Evolutionary conservation across 2,888 invertebrate genomes (phyloP).

Genomic region (Platycheirus rosarum): DNA sequence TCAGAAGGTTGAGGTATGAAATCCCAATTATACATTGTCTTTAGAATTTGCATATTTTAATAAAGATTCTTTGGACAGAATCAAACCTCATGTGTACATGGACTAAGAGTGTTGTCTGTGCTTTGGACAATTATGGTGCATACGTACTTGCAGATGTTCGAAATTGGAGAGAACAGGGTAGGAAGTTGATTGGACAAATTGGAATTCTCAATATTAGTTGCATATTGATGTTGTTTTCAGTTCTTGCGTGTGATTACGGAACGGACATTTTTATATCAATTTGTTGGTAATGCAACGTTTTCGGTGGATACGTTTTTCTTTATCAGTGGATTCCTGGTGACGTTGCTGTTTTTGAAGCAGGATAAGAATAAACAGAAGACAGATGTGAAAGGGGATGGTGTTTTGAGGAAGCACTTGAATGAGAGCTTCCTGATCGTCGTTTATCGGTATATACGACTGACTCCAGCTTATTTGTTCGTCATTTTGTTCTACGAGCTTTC

Average conservation of each 20-base stretch:
- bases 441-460: slow-evolving; percentile 88
- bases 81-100: slow-evolving; percentile 89
- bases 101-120: slow-evolving; percentile 90
- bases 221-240: slow-evolving; percentile 81
- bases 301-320: slow-evolving; percentile 95
- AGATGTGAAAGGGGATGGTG: slow-evolving; percentile 77
- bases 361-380: slow-evolving; percentile 80
- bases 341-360: slow-evolving; percentile 87
- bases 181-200: slow-evolving; percentile 8
- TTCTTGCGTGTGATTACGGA: slow-evolving; percentile 88
- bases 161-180: slow-evolving; percentile 87
- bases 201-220: too few species aligned
- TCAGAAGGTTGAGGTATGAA: slow-evolving; percentile 81
- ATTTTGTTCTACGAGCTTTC: slow-evolving; percentile 89
- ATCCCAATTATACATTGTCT: neutral
- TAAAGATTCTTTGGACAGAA: slow-evolving; percentile 82
- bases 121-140: slow-evolving; percentile 93
- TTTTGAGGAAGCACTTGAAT: slow-evolving; percentile 75
- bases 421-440: slow-evolving; percentile 81
- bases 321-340: slow-evolving; percentile 91
- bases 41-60: slow-evolving; percentile 48
- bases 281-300: slow-evolving; percentile 92
- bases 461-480: slow-evolving; percentile 91
- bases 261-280: slow-evolving; percentile 90
- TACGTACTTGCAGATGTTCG: slow-evolving; percentile 91